Conservation (phyloP, 2,797 vertebrate genomes). For the Pseudotriccus pelzelni region DNA sequence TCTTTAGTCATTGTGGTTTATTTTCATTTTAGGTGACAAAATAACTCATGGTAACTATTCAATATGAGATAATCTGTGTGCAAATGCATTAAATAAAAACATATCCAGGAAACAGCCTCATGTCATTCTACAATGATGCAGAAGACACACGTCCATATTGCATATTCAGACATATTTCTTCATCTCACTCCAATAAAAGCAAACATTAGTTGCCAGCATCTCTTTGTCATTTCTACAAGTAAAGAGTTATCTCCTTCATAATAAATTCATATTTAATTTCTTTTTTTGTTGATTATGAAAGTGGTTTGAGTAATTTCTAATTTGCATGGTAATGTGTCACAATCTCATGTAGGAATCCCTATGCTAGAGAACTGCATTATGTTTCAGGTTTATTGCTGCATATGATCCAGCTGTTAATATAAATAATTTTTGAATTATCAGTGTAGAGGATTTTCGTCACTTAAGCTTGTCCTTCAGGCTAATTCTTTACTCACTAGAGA, state of each 20-base stretch:
- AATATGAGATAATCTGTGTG: background rate
- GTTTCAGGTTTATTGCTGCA: background rate
- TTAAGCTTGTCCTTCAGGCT: background rate
- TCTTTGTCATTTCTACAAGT: background rate
- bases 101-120: background rate
- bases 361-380: background rate
- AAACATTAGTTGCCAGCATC: background rate
- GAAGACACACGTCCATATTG: background rate
- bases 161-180: background rate
- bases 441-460: background rate
- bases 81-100: background rate
- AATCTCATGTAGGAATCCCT: background rate
- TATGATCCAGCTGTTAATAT: background rate
- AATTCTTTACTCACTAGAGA: background rate
- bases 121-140: background rate
- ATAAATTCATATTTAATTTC: background rate
- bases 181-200: background rate
- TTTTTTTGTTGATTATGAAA: background rate
- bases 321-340: background rate
- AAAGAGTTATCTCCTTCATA: background rate
- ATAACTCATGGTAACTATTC: background rate
- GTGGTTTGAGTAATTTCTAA: background rate
- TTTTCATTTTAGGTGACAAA: background rate
- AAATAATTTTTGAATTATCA: background rate
- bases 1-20: background rate